Conservation (phyloP, 2,888 invertebrate species). For the Leucophenga maculata region DNA sequence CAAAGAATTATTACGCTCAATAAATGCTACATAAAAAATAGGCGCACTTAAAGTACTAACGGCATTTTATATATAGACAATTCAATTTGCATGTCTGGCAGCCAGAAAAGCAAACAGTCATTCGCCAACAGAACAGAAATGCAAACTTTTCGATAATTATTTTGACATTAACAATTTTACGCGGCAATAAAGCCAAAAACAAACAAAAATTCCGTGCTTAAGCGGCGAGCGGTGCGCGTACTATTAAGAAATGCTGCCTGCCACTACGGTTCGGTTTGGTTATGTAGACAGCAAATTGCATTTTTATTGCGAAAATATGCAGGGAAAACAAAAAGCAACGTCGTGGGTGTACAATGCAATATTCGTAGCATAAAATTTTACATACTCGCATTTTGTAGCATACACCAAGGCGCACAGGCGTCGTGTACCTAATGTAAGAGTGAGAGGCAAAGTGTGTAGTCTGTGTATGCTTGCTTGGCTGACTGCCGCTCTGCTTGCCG, state of each 20-base stretch:
- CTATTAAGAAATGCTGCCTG: too few relatives aligned
- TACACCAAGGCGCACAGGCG: too few relatives aligned
- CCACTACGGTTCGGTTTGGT: neutral
- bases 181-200: constrained; percentile 18
- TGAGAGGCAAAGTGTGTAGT: too few relatives aligned
- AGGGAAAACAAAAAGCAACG: neutral
- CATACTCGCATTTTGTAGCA: too few relatives aligned
- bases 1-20: neutral
- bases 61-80: constrained; percentile 39
- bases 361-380: neutral
- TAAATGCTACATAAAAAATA: neutral
- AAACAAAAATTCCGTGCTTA: neutral
- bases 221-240: too few relatives aligned
- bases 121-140: neutral
- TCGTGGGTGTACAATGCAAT: neutral
- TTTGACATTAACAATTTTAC: constrained; percentile 30
- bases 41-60: neutral
- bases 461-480: too few relatives aligned
- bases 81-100: constrained; percentile 13
- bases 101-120: too few relatives aligned
- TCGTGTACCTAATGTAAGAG: too few relatives aligned
- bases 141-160: constrained; percentile 26
- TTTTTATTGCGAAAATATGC: constrained; percentile 21
- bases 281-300: constrained; percentile 21
- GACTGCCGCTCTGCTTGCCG: too few relatives aligned